Percentiles rank a stretch among this genome's conserved stretches.
Conservation (phyloP, 1,140 invertebrate species). For the Amphibalanus amphitrite region DNA sequence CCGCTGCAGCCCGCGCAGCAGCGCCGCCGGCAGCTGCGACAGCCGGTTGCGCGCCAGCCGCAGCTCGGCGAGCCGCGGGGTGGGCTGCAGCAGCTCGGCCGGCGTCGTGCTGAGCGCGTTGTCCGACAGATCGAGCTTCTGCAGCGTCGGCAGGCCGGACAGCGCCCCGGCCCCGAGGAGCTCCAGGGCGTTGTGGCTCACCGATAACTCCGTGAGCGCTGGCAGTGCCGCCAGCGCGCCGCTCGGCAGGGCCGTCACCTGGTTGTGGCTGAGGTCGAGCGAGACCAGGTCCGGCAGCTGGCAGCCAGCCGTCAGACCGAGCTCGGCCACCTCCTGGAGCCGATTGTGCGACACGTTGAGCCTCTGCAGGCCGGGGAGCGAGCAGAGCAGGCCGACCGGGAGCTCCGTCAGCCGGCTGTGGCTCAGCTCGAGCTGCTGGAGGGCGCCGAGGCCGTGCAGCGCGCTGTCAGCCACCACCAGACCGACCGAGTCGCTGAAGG, state of each 20-base stretch:
- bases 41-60: constrained; percentile 49
- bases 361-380: constrained; percentile 52
- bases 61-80: constrained; percentile 36
- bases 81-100: constrained; percentile 43
- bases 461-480: constrained; percentile 13
- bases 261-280: constrained; percentile 60
- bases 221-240: constrained; percentile 42
- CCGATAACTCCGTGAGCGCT: constrained; percentile 35
- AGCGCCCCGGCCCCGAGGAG: constrained; percentile 17
- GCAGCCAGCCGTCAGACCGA: constrained; percentile 40
- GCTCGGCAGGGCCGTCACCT: constrained; percentile 53
- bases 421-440: constrained; percentile 48
- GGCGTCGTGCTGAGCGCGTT: constrained; percentile 65
- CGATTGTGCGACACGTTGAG: constrained; percentile 67
- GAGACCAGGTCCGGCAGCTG: constrained; percentile 37
- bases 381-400: constrained; percentile 62
- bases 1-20: constrained; percentile 52
- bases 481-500: neutral
- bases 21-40: constrained; percentile 57
- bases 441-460: constrained; percentile 11
- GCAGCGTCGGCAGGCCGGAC: constrained; percentile 8
- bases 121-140: constrained; percentile 50
- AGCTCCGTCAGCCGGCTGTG: constrained; percentile 73
- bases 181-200: constrained; percentile 16
- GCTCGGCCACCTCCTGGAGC: constrained; percentile 48